phyloP scores from a whole-genome alignment of 2,888 invertebrate genomes.

The Pantelozetes paolii region DNA sequence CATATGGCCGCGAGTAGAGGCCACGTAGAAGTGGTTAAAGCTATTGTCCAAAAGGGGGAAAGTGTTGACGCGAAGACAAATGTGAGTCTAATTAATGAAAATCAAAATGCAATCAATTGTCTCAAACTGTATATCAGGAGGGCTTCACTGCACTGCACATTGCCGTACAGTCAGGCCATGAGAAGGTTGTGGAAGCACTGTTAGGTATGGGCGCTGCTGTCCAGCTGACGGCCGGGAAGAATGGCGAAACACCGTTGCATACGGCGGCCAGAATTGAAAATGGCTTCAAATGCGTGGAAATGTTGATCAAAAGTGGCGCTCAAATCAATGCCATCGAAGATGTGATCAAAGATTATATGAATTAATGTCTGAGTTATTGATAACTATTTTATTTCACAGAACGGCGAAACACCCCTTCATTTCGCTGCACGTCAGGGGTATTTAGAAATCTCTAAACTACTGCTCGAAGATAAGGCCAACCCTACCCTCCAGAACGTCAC shows the following conservation, averaged over 20 bases:
- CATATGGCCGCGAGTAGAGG: conserved; percentile 97
- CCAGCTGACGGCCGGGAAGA: conserved; percentile 69
- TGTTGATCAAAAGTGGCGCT: conserved; percentile 96
- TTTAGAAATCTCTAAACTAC: conserved; percentile 72
- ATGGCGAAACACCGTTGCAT: conserved; percentile 90
- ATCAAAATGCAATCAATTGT: too few species aligned
- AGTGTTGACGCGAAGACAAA: conserved; percentile 92
- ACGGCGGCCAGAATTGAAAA: conserved; percentile 91
- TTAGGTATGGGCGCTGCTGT: conserved; percentile 96
- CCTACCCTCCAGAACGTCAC: conserved; percentile 84
- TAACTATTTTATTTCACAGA: conserved; percentile 49
- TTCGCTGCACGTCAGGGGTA: conserved; percentile 91
- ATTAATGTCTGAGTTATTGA: too few species aligned
- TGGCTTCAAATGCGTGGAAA: conserved; percentile 87
- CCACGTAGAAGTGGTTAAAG: conserved; percentile 94
- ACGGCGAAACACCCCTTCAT: conserved; percentile 95
- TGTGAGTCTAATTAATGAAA: conserved; percentile 60
- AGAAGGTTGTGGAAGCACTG: conserved; percentile 88
- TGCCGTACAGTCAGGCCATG: conserved; percentile 89
- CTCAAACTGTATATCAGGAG: conserved; percentile 61
- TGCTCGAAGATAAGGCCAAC: conserved; percentile 91
- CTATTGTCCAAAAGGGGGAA: conserved; percentile 90
- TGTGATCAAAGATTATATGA: conserved; percentile 53
- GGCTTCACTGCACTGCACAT: conserved; percentile 97
- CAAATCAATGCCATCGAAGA: conserved; percentile 91